These are phyloP conservation scores for Lycia hirtaria DNA, from an alignment of 2,888 invertebrate species.

Conservation along the genomic window DNA sequence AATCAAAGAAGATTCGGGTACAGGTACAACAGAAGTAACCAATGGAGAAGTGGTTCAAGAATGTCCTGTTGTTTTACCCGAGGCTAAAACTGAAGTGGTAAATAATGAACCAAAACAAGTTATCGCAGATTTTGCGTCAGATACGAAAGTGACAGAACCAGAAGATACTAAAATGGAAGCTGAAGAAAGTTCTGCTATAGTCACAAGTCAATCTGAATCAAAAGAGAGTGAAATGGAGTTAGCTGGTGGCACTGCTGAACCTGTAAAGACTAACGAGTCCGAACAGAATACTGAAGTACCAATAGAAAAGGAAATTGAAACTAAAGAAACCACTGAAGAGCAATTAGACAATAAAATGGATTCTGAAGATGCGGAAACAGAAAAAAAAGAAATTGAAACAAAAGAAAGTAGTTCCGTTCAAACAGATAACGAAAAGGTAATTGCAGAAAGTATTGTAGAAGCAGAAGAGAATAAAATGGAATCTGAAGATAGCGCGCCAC, in stretches of 20 bases:
- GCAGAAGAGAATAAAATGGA: conserved; percentile 24
- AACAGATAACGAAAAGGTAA: background rate
- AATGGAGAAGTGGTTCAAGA: conserved; percentile 12
- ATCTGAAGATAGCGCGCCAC: conserved; percentile 34
- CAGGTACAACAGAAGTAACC: conserved; percentile 7
- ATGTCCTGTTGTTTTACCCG: background rate
- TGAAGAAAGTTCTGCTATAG: conserved; percentile 22
- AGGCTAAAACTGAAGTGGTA: background rate
- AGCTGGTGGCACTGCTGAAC: background rate
- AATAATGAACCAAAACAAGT: conserved; percentile 4
- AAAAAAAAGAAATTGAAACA: conserved; percentile 6
- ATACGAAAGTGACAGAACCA: conserved; percentile 1
- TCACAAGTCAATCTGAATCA: conserved; percentile 1
- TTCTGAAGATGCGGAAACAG: conserved; percentile 17
- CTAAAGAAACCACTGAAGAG: background rate
- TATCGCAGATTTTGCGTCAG: background rate
- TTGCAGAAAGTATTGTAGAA: background rate
- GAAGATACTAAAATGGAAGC: conserved; percentile 24
- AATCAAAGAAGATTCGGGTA: background rate
- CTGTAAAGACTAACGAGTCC: conserved; percentile 21
- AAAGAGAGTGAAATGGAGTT: conserved; percentile 12
- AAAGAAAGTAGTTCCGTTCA: conserved; percentile 1
- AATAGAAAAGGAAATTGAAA: conserved; percentile 4
- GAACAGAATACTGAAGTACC: conserved; percentile 30
- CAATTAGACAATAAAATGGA: conserved; percentile 18